phyloP scores from a whole-genome alignment of 2,797 vertebrate genomes.

The Eulemur coronatus region DNA sequence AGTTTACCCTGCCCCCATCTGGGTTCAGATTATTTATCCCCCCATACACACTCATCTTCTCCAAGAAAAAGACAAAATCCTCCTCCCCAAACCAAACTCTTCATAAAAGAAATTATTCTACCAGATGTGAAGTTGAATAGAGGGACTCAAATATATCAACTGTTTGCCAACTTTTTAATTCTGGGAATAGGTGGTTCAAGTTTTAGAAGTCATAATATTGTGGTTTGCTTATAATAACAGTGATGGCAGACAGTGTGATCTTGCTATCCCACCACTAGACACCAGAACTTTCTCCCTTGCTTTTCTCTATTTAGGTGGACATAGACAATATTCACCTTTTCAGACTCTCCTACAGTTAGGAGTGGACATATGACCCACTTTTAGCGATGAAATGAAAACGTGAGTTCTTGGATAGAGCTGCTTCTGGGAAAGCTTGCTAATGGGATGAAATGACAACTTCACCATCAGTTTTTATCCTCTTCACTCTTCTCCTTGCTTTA shows the following conservation, averaged over 20 bases:
- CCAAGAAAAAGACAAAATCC: not conserved
- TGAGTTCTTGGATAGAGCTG: not conserved
- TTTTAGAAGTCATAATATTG: not conserved
- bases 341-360: not conserved
- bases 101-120: not conserved
- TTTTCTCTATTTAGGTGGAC: not conserved
- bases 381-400: not conserved
- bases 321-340: not conserved
- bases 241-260: not conserved
- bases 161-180: not conserved
- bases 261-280: not conserved
- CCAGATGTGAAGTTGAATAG: not conserved
- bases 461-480: not conserved
- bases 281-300: not conserved
- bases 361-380: not conserved
- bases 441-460: not conserved
- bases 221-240: not conserved
- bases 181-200: not conserved
- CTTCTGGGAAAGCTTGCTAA: not conserved
- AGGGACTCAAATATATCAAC: not conserved
- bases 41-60: not conserved
- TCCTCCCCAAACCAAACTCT: not conserved
- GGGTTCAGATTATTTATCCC: not conserved
- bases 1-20: not conserved
- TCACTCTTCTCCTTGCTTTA: not conserved